Evolutionary conservation across 2,113 vertebrate genomes (phyloP), one percentile per base, ranked within the genome.

Genomic region (Cottus gobio): DNA sequence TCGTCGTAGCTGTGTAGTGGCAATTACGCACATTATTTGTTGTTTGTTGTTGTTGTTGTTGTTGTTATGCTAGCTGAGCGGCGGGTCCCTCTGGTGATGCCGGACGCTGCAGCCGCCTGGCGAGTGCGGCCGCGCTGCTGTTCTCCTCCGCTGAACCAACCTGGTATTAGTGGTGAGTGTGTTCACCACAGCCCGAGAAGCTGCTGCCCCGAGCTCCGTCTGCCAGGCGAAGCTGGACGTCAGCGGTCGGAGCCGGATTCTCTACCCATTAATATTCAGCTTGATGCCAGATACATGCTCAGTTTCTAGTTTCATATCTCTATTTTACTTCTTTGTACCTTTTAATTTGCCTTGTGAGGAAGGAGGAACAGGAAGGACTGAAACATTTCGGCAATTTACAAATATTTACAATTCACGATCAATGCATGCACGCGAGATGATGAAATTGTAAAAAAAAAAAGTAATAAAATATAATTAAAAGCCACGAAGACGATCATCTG

Each of bases 141-240:
- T 88, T 83, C 81, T 87, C 88, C 71, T 87, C 63, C 73, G 75
- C 81, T 42, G 80, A 71, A 85, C 82, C 86, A 90, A 85, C 87
- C 83, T 87, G 86, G 86, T 90, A 91, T 92, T 90, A 88, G 90
- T 84, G 89, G 91, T 90, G 50, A 68, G 77, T 66, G 71, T 63
- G 65, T 71, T 85, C 12, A 16, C 90, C 89, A 56, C 90, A 91
- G 80, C n/a, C 75, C 28, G 52, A 80, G 82, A 88, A 79, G 90
- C 71, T 75, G 79, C 77, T 71, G 77, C 76, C 58, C 71, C 37
- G 63, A 74, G 42, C 36, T 61, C 71, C 65, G 39, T 65, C 63
- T 2, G 39, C n/a, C 15, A 36, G 75, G 54, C 39, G 44, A 73
- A 76, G 28, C 75, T 16, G 30, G 42, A 56, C 22, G 6, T 42